phyloP scores from a whole-genome alignment of 2,888 invertebrate genomes.

The Acanthoscelides obtectus region DNA sequence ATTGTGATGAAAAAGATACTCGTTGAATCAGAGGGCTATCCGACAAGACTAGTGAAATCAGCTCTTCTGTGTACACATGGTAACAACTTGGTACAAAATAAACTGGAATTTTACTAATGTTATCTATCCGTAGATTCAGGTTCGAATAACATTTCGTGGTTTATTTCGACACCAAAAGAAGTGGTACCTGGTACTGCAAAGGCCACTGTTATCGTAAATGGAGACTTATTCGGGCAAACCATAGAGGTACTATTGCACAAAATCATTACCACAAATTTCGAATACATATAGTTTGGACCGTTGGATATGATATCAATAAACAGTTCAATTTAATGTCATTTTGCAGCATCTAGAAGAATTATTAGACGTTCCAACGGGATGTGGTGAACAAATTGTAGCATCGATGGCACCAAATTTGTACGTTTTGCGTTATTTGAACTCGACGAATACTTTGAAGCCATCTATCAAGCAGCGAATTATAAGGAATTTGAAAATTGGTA shows the following conservation, averaged over 20 bases:
- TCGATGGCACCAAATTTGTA: constrained; percentile 70
- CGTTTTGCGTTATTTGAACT: constrained; percentile 59
- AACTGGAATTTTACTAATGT: constrained; percentile 3
- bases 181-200: constrained; percentile 61
- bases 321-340: no score
- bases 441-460: constrained; percentile 50
- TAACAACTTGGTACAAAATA: constrained; percentile 28
- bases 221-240: constrained; percentile 62
- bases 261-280: neutral
- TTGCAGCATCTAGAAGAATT: constrained; percentile 61
- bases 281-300: neutral
- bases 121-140: constrained; percentile 8
- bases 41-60: constrained; percentile 60
- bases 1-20: constrained; percentile 58
- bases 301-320: neutral
- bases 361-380: constrained; percentile 66
- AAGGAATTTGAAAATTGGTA: constrained; percentile 56
- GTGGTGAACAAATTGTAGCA: constrained; percentile 80
- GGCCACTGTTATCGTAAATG: constrained; percentile 58
- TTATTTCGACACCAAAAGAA: constrained; percentile 49
- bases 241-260: constrained; percentile 42
- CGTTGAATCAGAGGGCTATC: constrained; percentile 70
- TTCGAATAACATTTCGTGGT: constrained; percentile 42
- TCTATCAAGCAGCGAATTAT: constrained; percentile 53
- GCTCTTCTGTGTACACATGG: constrained; percentile 64